A percentile compares a stretch with the other conserved stretches of the same genome.
Evolutionary conservation across 2,113 vertebrate genomes (phyloP).

Genomic region (Pluvianellus socialis): DNA sequence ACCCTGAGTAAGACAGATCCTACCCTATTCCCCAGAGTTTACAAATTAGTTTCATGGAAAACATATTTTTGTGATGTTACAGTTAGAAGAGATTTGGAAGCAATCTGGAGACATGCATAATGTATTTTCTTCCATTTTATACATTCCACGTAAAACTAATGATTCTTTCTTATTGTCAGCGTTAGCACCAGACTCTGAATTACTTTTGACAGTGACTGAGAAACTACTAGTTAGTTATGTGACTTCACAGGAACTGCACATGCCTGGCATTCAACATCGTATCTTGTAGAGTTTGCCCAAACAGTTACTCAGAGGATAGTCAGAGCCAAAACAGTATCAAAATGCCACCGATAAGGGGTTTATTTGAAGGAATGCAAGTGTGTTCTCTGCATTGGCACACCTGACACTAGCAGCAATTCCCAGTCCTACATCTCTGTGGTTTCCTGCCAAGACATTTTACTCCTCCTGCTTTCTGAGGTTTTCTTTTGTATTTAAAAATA

Average conservation of each 20-base stretch:
- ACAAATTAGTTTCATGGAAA: not conserved
- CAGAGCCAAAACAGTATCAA: not conserved
- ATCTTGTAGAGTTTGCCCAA: not conserved
- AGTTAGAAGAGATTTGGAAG: not conserved
- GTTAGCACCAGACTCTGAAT: not conserved
- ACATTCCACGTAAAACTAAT: not conserved
- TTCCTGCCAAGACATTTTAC: not conserved
- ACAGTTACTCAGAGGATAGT: not conserved
- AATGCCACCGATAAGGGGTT: not conserved
- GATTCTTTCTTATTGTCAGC: not conserved
- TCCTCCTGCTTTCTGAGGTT: not conserved
- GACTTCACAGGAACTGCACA: not conserved
- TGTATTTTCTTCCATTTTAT: not conserved
- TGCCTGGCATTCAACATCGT: not conserved
- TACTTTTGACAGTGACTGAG: not conserved
- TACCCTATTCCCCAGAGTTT: not conserved
- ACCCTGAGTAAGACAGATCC: rapidly evolving
- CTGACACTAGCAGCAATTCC: not conserved
- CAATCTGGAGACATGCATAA: not conserved
- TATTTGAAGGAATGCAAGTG: not conserved
- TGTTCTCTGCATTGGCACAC: not conserved
- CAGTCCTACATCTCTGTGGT: not conserved
- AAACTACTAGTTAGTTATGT: not conserved
- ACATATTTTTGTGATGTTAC: not conserved
- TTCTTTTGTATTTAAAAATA: not conserved